These are phyloP conservation scores for Dasyprocta punctata DNA, from an alignment of 2,113 vertebrate genomes.

Conservation along the genomic window DNA sequence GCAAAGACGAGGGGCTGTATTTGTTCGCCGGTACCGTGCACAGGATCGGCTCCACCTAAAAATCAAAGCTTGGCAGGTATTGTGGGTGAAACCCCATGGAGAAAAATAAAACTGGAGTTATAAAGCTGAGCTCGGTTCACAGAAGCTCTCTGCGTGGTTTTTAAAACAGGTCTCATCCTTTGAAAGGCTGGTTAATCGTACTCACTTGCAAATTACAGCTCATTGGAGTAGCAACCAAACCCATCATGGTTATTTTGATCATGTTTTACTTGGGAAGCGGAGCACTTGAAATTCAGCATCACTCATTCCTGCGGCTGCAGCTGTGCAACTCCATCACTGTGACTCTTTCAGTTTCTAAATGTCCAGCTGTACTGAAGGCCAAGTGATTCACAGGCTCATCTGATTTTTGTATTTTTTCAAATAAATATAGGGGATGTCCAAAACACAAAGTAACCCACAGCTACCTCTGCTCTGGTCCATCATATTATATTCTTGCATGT, in stretches of 20 bases:
- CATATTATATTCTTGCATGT: background rate
- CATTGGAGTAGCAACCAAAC: background rate
- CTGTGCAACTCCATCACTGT: fast-evolving
- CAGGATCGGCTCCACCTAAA: background rate
- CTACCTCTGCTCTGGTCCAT: background rate
- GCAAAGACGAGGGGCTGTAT: slow-evolving; percentile 12
- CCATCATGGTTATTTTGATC: background rate
- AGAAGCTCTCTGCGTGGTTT: background rate
- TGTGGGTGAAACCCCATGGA: background rate
- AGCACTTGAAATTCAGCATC: background rate
- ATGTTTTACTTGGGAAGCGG: background rate
- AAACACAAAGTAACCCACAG: background rate
- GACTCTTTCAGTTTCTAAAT: slow-evolving; percentile 34
- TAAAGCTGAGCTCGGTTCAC: background rate
- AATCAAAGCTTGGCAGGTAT: slow-evolving; percentile 23
- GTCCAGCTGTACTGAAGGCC: background rate
- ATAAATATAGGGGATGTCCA: slow-evolving; percentile 34
- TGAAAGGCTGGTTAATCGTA: background rate
- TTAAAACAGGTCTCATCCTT: background rate
- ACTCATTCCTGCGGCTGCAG: background rate
- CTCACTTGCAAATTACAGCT: slow-evolving; percentile 7
- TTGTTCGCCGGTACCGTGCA: fast-evolving
- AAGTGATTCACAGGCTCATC: background rate
- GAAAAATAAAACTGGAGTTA: slow-evolving; percentile 4
- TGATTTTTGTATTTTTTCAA: background rate